phyloP scores from a whole-genome alignment of 2,888 invertebrate species.

The Acrobasis repandana region DNA sequence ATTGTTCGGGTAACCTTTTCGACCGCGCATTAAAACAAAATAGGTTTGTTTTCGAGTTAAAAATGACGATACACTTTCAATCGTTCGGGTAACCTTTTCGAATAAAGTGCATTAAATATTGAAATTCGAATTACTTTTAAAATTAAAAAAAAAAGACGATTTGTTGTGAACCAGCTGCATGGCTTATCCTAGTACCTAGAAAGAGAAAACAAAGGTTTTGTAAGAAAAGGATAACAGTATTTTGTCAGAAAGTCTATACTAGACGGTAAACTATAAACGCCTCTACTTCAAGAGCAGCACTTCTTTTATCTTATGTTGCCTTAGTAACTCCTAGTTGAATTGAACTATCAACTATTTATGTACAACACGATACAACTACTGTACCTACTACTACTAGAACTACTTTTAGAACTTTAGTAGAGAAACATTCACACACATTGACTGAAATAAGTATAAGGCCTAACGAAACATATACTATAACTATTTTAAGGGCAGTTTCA shows the following conservation, averaged over 20 bases:
- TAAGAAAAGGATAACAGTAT: constrained; percentile 7
- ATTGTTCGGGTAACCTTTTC: constrained; percentile 32
- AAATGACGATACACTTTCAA: constrained; percentile 60
- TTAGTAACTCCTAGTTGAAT: constrained; percentile 4
- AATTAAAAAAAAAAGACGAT: neutral
- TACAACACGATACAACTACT: neutral
- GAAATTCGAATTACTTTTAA: neutral
- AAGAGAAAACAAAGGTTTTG: neutral
- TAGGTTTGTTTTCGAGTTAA: no score
- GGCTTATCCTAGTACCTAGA: neutral
- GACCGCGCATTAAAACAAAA: neutral
- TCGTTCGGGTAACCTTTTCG: constrained; percentile 27
- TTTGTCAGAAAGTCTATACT: neutral
- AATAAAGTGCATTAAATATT: neutral
- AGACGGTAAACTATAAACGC: neutral
- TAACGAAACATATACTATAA: no score
- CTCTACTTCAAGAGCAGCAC: neutral
- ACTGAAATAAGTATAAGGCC: no score
- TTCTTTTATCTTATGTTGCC: neutral
- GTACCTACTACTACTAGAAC: constrained; percentile 3
- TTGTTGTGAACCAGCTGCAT: no score
- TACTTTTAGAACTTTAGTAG: no score
- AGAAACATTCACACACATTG: no score
- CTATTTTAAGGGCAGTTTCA: no score
- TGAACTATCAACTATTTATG: neutral